A percentile compares a stretch with the other conserved stretches of the same genome.
Conservation (phyloP, 2,113 vertebrate genomes). For the rabbit (Oryctolagus cuniculus) region DNA sequence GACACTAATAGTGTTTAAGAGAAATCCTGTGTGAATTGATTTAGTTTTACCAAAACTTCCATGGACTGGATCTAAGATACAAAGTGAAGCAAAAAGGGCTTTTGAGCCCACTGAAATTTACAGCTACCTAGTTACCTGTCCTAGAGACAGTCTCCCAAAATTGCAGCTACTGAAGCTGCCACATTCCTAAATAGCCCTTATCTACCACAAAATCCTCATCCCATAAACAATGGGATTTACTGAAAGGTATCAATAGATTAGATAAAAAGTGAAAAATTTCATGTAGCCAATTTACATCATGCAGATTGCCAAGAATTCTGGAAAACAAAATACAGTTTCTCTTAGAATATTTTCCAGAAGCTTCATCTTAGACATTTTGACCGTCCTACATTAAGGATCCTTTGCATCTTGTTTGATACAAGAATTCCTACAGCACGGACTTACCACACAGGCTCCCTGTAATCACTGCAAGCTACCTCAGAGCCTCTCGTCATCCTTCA, state of each 20-base stretch:
- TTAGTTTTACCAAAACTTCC: conserved; percentile 34
- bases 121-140: background rate
- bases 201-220: background rate
- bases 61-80: background rate
- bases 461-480: background rate
- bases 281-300: background rate
- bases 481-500: background rate
- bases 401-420: background rate
- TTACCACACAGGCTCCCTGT: background rate
- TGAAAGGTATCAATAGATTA: background rate
- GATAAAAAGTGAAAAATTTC: conserved; percentile 1
- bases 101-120: background rate
- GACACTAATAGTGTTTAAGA: background rate
- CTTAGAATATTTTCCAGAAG: background rate
- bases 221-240: background rate
- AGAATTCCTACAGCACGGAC: background rate
- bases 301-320: background rate
- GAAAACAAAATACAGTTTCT: background rate
- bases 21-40: background rate
- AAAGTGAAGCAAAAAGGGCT: background rate
- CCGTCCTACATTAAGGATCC: background rate
- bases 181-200: background rate
- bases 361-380: background rate
- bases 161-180: background rate
- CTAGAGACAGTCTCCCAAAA: background rate